Percentiles rank a stretch among this genome's conserved stretches.
Evolutionary conservation across 2,113 vertebrate genomes (phyloP).

Genomic region (Bambusicola thoracicus): DNA sequence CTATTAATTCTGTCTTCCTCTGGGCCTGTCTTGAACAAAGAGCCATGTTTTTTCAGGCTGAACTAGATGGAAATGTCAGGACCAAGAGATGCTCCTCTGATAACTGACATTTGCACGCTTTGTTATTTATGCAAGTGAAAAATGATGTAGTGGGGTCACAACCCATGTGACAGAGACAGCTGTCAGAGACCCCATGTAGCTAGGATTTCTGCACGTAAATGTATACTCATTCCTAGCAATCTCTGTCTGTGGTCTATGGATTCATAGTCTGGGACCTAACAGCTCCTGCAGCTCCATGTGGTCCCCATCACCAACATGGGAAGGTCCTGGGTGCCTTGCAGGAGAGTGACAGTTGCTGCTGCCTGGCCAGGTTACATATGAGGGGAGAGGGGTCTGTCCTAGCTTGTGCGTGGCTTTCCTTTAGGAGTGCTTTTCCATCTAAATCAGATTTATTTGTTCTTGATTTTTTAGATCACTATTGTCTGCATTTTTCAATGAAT

Average conservation of each 20-base stretch:
- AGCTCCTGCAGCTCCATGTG: background rate
- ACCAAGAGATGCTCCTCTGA: background rate
- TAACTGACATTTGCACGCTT: background rate
- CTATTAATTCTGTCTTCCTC: constrained; percentile 12
- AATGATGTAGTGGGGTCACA: background rate
- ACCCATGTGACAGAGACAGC: background rate
- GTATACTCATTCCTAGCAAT: background rate
- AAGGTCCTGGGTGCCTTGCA: background rate
- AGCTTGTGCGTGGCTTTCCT: background rate
- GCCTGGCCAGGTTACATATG: background rate
- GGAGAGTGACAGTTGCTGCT: background rate
- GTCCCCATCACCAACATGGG: background rate
- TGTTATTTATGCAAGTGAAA: background rate
- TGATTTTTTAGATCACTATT: background rate
- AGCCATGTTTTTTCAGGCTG: background rate
- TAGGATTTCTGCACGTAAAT: background rate
- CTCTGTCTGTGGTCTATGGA: background rate
- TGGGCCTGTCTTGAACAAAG: background rate
- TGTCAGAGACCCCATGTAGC: background rate
- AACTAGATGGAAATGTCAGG: background rate
- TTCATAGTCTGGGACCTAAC: background rate
- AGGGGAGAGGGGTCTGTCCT: background rate
- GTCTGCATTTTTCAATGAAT: background rate
- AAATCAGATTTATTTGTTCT: background rate
- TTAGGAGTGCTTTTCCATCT: background rate